Evolutionary conservation across 1,140 invertebrate species (phyloP).

Genomic region (Sogatella furcifera): DNA sequence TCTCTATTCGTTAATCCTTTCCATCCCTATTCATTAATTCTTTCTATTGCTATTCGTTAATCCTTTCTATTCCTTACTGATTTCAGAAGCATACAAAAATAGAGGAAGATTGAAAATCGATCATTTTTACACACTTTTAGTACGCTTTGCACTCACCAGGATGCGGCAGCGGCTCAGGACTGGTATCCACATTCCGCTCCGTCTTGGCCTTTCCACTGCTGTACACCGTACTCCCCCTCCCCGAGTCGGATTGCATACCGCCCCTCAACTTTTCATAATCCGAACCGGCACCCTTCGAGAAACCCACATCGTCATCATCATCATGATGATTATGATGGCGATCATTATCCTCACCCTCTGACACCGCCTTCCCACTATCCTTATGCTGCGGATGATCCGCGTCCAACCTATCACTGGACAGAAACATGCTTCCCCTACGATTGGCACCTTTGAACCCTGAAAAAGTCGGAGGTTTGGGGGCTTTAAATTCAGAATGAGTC

Average conservation of each 20-base stretch:
- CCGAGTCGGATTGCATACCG: slow-evolving; percentile 44
- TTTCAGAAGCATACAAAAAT: too few species aligned
- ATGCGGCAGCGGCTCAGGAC: slow-evolving; percentile 19
- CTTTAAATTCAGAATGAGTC: too few species aligned
- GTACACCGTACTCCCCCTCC: slow-evolving; percentile 61
- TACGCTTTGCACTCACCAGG: slow-evolving; percentile 9
- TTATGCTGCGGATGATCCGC: not conserved
- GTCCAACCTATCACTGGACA: not conserved
- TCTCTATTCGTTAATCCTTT: too few species aligned
- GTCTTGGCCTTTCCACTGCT: slow-evolving; percentile 44
- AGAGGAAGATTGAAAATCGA: too few species aligned
- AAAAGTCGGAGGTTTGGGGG: too few species aligned
- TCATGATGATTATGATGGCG: slow-evolving; percentile 11
- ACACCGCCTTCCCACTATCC: not conserved
- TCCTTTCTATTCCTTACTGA: too few species aligned
- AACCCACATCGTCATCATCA: slow-evolving; percentile 15
- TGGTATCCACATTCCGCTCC: slow-evolving; percentile 16
- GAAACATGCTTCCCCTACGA: not conserved
- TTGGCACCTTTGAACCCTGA: too few species aligned
- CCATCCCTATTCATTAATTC: too few species aligned
- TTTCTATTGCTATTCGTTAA: too few species aligned
- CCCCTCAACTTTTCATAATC: slow-evolving; percentile 58
- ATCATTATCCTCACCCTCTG: slow-evolving; percentile 3
- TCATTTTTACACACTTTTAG: too few species aligned
- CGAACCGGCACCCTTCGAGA: slow-evolving; percentile 29